A percentile compares a stretch with the other conserved stretches of the same genome.
Conservation (phyloP, 2,113 vertebrate species). For the Coreoperca whiteheadi region DNA sequence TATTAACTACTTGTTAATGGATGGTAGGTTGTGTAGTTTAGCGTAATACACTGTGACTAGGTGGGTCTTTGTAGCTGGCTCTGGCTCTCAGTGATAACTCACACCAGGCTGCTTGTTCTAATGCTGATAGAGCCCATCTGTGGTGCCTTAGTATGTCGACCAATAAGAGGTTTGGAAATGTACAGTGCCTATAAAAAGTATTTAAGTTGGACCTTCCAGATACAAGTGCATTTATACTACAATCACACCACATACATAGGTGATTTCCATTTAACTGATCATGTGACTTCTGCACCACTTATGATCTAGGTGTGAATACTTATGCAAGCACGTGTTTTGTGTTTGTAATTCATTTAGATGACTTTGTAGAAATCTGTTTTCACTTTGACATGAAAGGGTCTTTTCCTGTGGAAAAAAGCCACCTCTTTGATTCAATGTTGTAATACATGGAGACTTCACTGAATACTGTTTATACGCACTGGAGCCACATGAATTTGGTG, state of each 20-base stretch:
- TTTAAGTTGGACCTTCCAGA: neutral
- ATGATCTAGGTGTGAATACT: neutral
- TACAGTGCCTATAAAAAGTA: neutral
- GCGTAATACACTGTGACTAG: constrained; percentile 47
- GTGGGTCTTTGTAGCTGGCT: constrained; percentile 62
- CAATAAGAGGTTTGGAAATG: neutral
- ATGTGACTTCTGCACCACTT: neutral
- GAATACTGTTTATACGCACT: neutral
- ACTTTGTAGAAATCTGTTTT: neutral
- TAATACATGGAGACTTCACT: neutral
- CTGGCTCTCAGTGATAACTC: constrained; percentile 77
- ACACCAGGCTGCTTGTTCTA: constrained; percentile 47
- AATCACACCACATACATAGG: neutral
- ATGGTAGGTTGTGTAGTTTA: neutral
- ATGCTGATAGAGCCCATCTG: constrained; percentile 73
- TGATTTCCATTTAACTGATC: neutral
- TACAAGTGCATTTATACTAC: neutral
- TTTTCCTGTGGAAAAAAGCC: neutral
- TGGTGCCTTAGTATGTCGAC: neutral
- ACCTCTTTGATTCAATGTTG: neutral
- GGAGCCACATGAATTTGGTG: neutral
- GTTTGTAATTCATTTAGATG: neutral
- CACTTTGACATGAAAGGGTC: neutral
- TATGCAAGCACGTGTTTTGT: neutral
- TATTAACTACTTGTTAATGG: neutral